Evolutionary conservation across 2,113 vertebrate genomes (phyloP), one percentile per base, ranked within the genome.

Genomic region (Dendropsophus ebraccatus): DNA sequence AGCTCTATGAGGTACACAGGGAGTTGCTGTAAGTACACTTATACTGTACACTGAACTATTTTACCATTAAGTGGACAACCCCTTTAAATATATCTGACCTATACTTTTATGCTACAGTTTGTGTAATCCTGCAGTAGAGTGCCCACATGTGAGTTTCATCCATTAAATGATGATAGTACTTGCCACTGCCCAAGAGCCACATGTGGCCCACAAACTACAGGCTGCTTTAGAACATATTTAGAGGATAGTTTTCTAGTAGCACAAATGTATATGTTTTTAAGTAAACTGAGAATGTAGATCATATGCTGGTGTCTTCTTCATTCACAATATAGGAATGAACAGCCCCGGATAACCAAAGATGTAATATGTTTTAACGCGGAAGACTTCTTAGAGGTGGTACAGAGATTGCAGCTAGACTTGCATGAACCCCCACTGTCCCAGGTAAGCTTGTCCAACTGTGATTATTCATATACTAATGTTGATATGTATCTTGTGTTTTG

Each of bases 301-400:
- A 37, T 54, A 12, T 58, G 28, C 41, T 25, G 72, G 2, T 47
- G 12, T 25, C 8, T 41, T 30, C 47, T 73, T 69, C 67, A 41
- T 86, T 89, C 62, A 85, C 23, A 13, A 56, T n/a, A 11, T 54
- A 99, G 97, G 92, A 91, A 94, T 88, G 94, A 97, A 88, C 97
- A 97, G 91, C 96, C 97, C 91, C 96, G 97, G 90, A 97, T 99
- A 93, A 99, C 97, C 96, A 99, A 99, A 99, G 98, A 99, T 88
- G 97, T 99, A 52, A 94, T 99, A 91, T 99, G 97, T 95, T 99
- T 99, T 93, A 97, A 99, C 74, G 97, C 98, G 67, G 96, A 94
- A 88, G 98, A 99, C 90, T 99, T 99, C 90, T 87, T 96, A 86
- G 95, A 98, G 75, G 97, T 98, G 28, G 97, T 97, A 88, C 96